Percentiles rank a stretch among this genome's conserved stretches.
Conservation (phyloP, 2,113 vertebrate genomes). For the Brienomyrus longianalis region DNA sequence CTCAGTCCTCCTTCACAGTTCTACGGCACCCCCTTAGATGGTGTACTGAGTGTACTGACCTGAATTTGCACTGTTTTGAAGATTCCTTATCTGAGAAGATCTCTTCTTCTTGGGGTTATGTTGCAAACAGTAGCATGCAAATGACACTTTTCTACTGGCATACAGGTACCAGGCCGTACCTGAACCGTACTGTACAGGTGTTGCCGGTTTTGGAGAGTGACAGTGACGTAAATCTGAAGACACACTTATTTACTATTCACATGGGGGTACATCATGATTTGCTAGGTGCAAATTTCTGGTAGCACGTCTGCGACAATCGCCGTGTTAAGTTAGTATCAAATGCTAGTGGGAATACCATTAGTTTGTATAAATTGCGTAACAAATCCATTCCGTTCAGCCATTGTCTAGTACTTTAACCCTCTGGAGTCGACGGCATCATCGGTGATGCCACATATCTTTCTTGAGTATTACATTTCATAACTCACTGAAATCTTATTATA, state of each 20-base stretch:
- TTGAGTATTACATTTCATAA: too few relatives aligned
- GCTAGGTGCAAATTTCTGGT: background rate
- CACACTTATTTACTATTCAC: background rate
- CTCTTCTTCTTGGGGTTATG: background rate
- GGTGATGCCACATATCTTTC: too few relatives aligned
- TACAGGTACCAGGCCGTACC: background rate
- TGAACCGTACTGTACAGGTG: background rate
- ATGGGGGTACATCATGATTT: background rate
- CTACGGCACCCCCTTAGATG: background rate
- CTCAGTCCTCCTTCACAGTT: background rate
- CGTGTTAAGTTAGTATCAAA: background rate
- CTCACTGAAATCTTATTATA: too few relatives aligned
- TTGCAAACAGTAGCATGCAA: background rate
- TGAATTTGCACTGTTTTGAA: conserved; percentile 38
- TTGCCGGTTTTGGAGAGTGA: background rate
- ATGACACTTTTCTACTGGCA: background rate
- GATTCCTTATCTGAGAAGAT: background rate
- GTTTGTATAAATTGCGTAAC: background rate
- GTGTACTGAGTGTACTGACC: background rate
- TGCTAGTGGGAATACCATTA: background rate
- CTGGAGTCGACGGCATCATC: too few relatives aligned
- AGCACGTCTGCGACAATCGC: background rate
- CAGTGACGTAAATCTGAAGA: background rate
- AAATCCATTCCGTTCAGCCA: background rate
- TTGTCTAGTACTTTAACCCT: background rate